Conservation (phyloP, 2,113 vertebrate species). For the Turnix velox region DNA sequence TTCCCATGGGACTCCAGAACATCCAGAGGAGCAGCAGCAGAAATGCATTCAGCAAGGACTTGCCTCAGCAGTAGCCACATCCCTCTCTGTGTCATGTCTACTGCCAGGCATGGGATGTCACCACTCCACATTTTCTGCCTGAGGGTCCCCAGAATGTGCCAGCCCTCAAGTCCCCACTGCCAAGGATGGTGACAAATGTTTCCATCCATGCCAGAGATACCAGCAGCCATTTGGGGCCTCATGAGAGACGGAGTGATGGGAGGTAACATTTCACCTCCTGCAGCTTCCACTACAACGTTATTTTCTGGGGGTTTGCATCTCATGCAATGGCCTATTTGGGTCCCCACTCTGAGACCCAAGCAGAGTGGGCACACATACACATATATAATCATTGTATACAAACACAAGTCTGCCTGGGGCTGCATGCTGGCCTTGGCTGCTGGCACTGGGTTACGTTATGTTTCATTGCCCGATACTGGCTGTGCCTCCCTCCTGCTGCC, state of each 20-base stretch:
- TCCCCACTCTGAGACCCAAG: background rate
- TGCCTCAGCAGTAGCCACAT: background rate
- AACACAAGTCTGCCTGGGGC: background rate
- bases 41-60: accelerated
- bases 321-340: accelerated
- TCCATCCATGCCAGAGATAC: background rate
- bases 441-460: background rate
- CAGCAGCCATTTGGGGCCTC: background rate
- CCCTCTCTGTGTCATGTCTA: accelerated
- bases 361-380: background rate
- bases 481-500: background rate
- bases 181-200: accelerated
- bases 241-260: accelerated
- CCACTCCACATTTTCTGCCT: background rate
- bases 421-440: background rate
- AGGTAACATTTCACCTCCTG: background rate
- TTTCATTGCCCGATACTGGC: background rate
- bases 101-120: background rate
- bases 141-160: background rate
- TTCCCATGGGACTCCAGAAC: background rate
- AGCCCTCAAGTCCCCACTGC: accelerated
- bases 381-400: background rate
- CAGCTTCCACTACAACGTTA: background rate
- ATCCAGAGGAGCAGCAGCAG: background rate
- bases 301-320: background rate